phyloP scores from a whole-genome alignment of 2,797 vertebrate species.

The Rhodeus uyekii region DNA sequence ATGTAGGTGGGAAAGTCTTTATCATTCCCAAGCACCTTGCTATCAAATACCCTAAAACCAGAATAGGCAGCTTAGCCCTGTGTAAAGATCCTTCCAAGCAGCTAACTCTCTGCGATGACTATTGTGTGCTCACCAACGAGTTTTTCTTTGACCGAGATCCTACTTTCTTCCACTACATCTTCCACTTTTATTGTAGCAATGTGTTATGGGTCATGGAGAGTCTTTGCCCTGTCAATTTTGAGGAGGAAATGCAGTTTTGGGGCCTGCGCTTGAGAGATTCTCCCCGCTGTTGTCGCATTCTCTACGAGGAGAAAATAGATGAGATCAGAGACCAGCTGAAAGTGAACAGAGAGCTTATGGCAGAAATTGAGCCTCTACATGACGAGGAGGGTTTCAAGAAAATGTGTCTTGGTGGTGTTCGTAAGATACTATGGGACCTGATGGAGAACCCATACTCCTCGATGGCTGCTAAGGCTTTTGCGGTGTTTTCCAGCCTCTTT shows the following conservation, averaged over 20 bases:
- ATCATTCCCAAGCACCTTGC: conserved; percentile 77
- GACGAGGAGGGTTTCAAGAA: conserved; percentile 73
- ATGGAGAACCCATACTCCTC: conserved; percentile 92
- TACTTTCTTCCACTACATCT: conserved; percentile 86
- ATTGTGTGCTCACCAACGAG: conserved; percentile 83
- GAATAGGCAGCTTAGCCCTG: conserved; percentile 82
- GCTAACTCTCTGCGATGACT: conserved; percentile 87
- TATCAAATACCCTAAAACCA: conserved; percentile 78
- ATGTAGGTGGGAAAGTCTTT: conserved; percentile 85
- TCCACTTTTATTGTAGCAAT: conserved; percentile 87
- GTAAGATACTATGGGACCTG: conserved; percentile 84
- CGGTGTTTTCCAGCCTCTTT: conserved; percentile 87
- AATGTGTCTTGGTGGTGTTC: conserved; percentile 78
- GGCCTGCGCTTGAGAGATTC: conserved; percentile 83
- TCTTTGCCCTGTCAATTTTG: conserved; percentile 85
- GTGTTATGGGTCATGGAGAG: conserved; percentile 89
- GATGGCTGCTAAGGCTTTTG: conserved; percentile 83
- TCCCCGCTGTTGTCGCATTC: conserved; percentile 86
- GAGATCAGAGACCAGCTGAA: conserved; percentile 87
- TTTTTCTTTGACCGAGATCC: conserved; percentile 92
- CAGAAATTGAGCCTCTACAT: conserved; percentile 83
- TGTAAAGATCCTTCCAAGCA: conserved; percentile 78
- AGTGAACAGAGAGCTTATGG: conserved; percentile 85
- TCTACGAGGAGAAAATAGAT: conserved; percentile 87
- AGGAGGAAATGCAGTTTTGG: conserved; percentile 90